Evolutionary conservation across 2,797 vertebrate species (phyloP).

Genomic region (Pangasius sanitwongsei): DNA sequence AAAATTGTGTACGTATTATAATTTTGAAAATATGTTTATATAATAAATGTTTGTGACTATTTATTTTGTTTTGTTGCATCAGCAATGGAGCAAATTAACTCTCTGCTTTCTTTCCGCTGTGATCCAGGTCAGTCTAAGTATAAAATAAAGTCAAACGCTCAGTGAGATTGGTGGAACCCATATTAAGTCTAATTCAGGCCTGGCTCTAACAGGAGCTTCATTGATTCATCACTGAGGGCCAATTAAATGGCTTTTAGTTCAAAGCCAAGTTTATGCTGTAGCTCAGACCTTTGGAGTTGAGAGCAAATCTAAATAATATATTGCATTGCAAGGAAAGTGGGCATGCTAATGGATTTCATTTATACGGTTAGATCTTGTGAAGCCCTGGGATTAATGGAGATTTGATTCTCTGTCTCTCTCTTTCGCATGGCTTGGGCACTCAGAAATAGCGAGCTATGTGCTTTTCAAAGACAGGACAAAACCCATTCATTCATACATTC

Average conservation of each 20-base stretch:
- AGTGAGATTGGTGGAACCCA: background rate
- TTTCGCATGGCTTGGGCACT: background rate
- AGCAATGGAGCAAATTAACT: background rate
- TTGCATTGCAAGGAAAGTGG: background rate
- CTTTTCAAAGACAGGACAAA: conserved; percentile 15
- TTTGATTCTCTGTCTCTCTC: no score
- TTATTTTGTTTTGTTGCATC: background rate
- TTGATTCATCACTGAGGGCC: background rate
- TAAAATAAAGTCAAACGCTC: background rate
- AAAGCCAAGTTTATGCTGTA: background rate
- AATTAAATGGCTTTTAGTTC: conserved; percentile 31
- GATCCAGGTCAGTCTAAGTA: background rate
- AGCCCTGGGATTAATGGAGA: background rate
- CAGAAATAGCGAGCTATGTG: background rate
- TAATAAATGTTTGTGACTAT: background rate
- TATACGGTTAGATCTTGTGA: background rate
- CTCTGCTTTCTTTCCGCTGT: background rate
- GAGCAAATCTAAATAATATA: background rate
- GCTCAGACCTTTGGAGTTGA: background rate
- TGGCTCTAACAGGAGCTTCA: conserved; percentile 1
- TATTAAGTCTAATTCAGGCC: background rate
- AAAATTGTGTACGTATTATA: background rate
- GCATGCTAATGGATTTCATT: conserved; percentile 22
- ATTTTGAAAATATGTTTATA: background rate
- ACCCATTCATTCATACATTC: background rate